Base-by-base conservation (phyloP, 2,113 vertebrate genomes). In the Sphaerodactylus townsendi region DNA sequence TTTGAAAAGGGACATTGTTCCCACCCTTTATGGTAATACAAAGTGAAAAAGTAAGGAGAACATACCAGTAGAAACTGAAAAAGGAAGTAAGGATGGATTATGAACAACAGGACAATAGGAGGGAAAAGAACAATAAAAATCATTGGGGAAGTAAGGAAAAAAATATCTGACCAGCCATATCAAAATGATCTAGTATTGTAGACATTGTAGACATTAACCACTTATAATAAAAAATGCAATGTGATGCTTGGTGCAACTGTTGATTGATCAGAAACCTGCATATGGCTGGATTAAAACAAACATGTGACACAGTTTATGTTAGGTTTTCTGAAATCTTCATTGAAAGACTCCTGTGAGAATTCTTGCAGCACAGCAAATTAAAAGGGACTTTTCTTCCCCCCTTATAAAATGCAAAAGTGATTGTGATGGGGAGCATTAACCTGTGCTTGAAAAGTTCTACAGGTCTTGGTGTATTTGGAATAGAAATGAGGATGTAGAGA, bases 381-480 rank as follows among this genome's bases (percentile, higher is more conserved):
- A 74, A n/a, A 35, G 65, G 33, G 53, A 39, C 13, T 77, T 77
- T 41, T 33, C 39, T 30, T 41, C 50, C 17, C 30, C 15, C 21
- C 17, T 69, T 69, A 50, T 66, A 80, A 64, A 5, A 0, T 39
- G 21, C 46, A 70, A 59, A 41, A 77, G 35, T 41, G 35, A 41
- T 44, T 77, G 35, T 56, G 30, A 77, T 23, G 44, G 9, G 66
- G 41, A 89, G 59, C 35, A 65, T 71, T 56, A 86, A 44, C 10
- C 48, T 37, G 33, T 50, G 44, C 82, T 88, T 69, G 77, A 65
- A 19, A 86, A 79, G 25, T 41, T 87, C 10, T n/a, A 68, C 2
- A n/a, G 0, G 2, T 1, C 53, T 10, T 1, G 1, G 35, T 62
- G 37, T 0, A 13, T 28, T 3, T 0, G n/a, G n/a, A 50, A 70